A percentile compares a stretch with the other conserved stretches of the same genome.
phyloP scores from a whole-genome alignment of 2,888 invertebrate species.

The Eristalinus aeneus region DNA sequence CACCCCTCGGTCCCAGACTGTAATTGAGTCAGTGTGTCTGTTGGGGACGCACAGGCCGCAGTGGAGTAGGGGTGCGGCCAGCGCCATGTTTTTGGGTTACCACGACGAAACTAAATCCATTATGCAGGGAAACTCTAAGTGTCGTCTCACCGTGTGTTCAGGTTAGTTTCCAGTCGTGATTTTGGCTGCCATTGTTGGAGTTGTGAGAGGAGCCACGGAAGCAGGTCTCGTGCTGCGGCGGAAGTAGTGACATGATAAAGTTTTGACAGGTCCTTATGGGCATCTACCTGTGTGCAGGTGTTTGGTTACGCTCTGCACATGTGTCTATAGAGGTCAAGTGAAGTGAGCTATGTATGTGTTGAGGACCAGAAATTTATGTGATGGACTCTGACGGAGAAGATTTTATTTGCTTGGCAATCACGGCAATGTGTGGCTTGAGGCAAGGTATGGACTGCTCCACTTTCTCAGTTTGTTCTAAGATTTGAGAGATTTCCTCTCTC shows the following conservation, averaged over 20 bases:
- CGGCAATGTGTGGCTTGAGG: too few species aligned
- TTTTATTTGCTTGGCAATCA: too few species aligned
- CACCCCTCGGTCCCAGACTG: conserved; percentile 23
- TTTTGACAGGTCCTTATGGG: neutral
- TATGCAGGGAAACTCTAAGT: conserved; percentile 23
- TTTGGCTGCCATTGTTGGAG: neutral
- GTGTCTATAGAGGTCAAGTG: neutral
- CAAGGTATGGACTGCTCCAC: too few species aligned
- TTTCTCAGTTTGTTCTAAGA: too few species aligned
- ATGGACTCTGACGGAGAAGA: too few species aligned
- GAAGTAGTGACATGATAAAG: neutral
- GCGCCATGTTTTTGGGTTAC: conserved; percentile 38
- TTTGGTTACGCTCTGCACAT: too few species aligned
- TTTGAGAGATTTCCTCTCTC: too few species aligned
- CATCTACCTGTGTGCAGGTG: neutral
- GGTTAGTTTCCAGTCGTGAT: neutral
- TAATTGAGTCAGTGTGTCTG: conserved; percentile 51
- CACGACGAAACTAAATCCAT: conserved; percentile 42
- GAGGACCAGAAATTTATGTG: too few species aligned
- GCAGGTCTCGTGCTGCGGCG: neutral
- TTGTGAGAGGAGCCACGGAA: neutral
- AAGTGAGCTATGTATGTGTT: too few species aligned
- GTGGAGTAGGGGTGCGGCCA: neutral
- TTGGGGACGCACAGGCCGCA: neutral
- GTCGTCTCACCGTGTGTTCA: neutral